These are phyloP conservation scores for Axis porcinus DNA, from an alignment of 2,113 vertebrate genomes.

Conservation along the genomic window DNA sequence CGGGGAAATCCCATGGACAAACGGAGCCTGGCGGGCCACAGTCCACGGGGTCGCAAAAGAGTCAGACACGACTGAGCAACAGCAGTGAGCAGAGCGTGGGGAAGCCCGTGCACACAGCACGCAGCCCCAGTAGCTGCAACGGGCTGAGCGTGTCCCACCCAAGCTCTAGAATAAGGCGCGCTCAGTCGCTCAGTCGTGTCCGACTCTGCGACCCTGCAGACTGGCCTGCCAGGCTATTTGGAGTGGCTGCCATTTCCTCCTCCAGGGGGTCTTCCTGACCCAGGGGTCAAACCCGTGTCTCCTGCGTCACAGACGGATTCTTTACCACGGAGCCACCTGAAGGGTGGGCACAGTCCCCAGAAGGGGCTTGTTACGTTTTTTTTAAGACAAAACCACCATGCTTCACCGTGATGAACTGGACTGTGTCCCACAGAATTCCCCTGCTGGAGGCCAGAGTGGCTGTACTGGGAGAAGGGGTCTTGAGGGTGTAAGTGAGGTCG, in stretches of 20 bases:
- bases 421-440: neutral
- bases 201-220: neutral
- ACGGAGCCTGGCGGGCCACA: neutral
- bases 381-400: neutral
- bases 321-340: neutral
- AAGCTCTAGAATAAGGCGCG: accelerated
- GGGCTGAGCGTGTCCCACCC: accelerated
- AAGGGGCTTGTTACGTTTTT: neutral
- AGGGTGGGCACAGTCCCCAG: neutral
- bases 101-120: accelerated
- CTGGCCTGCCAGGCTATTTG: neutral
- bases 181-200: accelerated
- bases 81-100: neutral
- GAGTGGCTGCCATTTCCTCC: neutral
- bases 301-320: neutral
- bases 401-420: neutral
- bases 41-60: neutral
- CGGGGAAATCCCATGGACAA: neutral
- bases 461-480: neutral
- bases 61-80: neutral
- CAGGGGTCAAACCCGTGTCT: neutral
- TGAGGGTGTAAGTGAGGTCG: neutral
- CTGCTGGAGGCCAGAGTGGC: accelerated
- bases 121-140: accelerated
- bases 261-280: neutral